These are phyloP conservation scores for Chrysomela aeneicollis DNA, from an alignment of 2,888 invertebrate species.

Conservation along the genomic window DNA sequence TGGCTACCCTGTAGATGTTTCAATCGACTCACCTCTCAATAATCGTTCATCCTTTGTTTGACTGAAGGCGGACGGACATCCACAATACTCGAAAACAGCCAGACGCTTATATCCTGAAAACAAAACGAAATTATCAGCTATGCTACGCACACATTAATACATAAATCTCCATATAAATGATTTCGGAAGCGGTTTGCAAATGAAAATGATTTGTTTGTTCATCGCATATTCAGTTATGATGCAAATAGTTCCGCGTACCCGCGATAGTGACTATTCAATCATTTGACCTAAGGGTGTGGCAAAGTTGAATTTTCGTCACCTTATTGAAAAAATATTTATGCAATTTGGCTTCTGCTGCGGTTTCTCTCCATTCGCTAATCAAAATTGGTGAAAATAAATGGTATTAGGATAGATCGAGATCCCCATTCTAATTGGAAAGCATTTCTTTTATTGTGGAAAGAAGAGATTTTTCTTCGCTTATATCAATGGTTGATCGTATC, in stretches of 20 bases:
- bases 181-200: neutral
- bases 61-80: no score
- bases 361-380: no score
- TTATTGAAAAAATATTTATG: neutral
- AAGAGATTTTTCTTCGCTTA: no score
- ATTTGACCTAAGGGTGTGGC: neutral
- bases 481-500: no score
- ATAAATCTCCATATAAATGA: slow-evolving; percentile 1
- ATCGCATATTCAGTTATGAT: neutral
- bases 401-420: no score
- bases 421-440: no score
- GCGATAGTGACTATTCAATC: neutral
- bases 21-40: no score
- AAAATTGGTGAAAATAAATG: no score
- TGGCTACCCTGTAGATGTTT: no score
- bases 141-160: neutral
- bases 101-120: neutral
- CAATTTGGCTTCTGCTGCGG: neutral
- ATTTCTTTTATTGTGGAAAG: no score
- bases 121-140: neutral
- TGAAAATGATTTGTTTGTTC: neutral
- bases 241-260: neutral
- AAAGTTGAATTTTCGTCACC: neutral
- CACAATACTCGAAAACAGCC: neutral
- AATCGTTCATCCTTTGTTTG: no score